Percentiles rank a stretch among this genome's conserved stretches.
phyloP scores from a whole-genome alignment of 2,113 vertebrate genomes.

The Casuarius casuarius region DNA sequence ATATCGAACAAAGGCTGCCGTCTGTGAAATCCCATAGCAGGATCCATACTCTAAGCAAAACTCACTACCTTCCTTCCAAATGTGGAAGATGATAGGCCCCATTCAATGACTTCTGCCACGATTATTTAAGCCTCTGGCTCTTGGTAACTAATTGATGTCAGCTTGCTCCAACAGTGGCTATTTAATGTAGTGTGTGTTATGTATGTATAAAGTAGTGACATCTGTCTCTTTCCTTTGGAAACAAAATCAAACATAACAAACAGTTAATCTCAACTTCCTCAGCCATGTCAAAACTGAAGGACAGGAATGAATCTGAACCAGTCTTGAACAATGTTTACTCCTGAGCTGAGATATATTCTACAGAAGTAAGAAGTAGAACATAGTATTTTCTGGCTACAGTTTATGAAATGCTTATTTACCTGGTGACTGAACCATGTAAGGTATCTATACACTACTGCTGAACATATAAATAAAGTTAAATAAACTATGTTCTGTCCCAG shows the following conservation, averaged over 20 bases:
- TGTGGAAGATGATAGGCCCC: not conserved
- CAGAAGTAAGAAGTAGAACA: not conserved
- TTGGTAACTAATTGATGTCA: not conserved
- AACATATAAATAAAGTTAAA: not conserved
- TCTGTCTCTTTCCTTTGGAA: not conserved
- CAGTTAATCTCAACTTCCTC: not conserved
- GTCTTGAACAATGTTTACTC: accelerated
- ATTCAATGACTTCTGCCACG: not conserved
- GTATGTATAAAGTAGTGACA: not conserved
- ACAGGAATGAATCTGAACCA: not conserved
- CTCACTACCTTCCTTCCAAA: not conserved
- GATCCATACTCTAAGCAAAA: not conserved
- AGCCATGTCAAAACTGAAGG: not conserved
- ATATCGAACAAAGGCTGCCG: not conserved
- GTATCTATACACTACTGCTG: not conserved
- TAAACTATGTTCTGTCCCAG: not conserved
- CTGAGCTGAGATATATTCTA: not conserved
- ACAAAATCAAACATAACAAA: not conserved
- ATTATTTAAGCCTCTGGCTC: not conserved
- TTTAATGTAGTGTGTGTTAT: not conserved
- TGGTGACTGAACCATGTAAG: not conserved
- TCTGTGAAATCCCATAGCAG: not conserved
- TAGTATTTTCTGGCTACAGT: not conserved
- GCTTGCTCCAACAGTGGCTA: not conserved
- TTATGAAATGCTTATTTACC: not conserved